Conservation (phyloP, 2,797 vertebrate genomes). For the Passerculus sandwichensis region DNA sequence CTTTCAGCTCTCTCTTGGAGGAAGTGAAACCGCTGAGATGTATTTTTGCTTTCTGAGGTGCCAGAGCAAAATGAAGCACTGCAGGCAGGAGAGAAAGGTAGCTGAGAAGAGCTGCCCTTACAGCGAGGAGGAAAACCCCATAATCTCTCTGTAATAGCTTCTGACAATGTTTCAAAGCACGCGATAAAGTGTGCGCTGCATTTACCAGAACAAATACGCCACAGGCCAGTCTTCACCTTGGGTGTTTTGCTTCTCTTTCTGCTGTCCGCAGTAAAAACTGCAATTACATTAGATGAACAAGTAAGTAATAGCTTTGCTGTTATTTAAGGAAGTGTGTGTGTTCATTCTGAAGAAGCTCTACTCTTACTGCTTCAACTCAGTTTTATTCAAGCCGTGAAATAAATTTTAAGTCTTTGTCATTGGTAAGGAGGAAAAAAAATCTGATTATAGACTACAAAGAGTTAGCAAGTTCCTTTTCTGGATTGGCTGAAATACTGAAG, state of each 20-base stretch:
- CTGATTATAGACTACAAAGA: background rate
- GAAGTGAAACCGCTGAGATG: conserved; percentile 64
- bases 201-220: background rate
- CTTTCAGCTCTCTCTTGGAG: conserved; percentile 37
- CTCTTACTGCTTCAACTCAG: background rate
- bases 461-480: background rate
- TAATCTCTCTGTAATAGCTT: background rate
- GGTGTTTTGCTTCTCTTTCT: background rate
- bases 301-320: conserved; percentile 33
- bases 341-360: background rate
- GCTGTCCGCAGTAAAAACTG: background rate
- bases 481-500: background rate
- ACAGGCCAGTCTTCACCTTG: background rate
- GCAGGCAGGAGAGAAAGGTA: conserved; percentile 7
- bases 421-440: background rate
- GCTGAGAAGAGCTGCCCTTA: background rate
- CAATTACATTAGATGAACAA: conserved; percentile 32
- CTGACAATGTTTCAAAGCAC: background rate
- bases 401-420: background rate
- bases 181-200: background rate
- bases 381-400: background rate
- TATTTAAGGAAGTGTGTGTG: background rate
- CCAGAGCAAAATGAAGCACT: conserved; percentile 7
- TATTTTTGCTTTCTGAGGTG: conserved; percentile 41
- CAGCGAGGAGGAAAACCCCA: fast-evolving